phyloP scores from a whole-genome alignment of 2,888 invertebrate genomes.

The Hypomecis atomaria region DNA sequence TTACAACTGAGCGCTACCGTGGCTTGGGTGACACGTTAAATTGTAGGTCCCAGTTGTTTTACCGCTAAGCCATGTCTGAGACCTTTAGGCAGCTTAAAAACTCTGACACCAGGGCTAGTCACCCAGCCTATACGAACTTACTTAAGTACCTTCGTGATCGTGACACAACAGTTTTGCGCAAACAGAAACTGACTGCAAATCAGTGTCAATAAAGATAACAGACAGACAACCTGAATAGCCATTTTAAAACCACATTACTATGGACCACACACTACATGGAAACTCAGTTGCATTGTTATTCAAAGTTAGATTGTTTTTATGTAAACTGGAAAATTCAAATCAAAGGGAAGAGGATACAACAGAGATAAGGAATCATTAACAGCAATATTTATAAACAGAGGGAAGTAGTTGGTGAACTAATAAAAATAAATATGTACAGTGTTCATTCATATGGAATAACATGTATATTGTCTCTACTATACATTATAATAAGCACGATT shows the following conservation, averaged over 20 bases:
- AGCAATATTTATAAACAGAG: constrained; percentile 8
- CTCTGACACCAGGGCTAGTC: too few relatives aligned
- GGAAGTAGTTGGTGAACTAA: constrained; percentile 2
- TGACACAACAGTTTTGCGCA: too few relatives aligned
- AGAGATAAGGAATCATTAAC: constrained; percentile 16
- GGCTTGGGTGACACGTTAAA: too few relatives aligned
- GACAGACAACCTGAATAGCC: not conserved
- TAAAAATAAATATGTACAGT: not conserved
- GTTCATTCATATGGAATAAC: too few relatives aligned
- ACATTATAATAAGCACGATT: not conserved
- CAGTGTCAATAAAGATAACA: not conserved
- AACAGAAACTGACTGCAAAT: not conserved
- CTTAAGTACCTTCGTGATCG: too few relatives aligned
- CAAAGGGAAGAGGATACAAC: constrained; percentile 13
- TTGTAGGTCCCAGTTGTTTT: too few relatives aligned
- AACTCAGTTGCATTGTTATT: not conserved
- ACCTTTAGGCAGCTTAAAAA: too few relatives aligned
- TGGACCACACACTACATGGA: not conserved
- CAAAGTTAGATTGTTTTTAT: not conserved
- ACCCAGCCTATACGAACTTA: too few relatives aligned
- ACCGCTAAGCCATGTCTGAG: too few relatives aligned
- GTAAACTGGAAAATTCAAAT: constrained; percentile 11
- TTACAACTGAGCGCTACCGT: too few relatives aligned
- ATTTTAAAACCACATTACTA: not conserved
- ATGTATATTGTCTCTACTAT: too few relatives aligned